These are phyloP conservation scores for Nemotelus nigrinus DNA, from an alignment of 2,888 invertebrate genomes.

Conservation along the genomic window DNA sequence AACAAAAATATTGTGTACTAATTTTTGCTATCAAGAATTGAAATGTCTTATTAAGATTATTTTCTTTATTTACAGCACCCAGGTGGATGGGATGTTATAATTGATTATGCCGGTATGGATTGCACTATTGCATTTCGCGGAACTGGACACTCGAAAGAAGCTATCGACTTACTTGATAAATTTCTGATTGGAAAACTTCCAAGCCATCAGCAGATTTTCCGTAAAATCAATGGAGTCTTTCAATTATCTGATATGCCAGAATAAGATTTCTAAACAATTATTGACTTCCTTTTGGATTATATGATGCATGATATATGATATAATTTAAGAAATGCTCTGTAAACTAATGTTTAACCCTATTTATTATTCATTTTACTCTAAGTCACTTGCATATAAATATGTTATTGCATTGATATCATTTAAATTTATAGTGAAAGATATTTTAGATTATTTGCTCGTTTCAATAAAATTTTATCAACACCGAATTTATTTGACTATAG, in stretches of 20 bases:
- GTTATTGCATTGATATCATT: too few relatives aligned
- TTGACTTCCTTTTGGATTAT: neutral
- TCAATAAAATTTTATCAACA: too few relatives aligned
- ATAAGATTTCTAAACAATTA: conserved; percentile 43
- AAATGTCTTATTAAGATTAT: too few relatives aligned
- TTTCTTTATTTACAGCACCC: conserved; percentile 72
- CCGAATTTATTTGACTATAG: too few relatives aligned
- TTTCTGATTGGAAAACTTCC: conserved; percentile 83
- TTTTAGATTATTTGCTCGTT: too few relatives aligned
- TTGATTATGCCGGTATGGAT: conserved; percentile 87
- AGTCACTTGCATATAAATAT: too few relatives aligned
- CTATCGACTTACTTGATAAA: conserved; percentile 73
- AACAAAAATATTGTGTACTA: too few relatives aligned
- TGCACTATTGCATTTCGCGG: conserved; percentile 85
- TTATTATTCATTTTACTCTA: too few relatives aligned
- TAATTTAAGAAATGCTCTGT: too few relatives aligned
- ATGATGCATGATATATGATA: neutral
- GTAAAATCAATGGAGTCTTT: conserved; percentile 59
- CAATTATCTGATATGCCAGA: conserved; percentile 61
- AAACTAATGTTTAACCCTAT: too few relatives aligned
- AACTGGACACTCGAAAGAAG: conserved; percentile 78
- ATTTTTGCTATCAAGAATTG: too few relatives aligned
- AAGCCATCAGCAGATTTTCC: conserved; percentile 76
- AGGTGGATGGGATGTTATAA: conserved; percentile 81
- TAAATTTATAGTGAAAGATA: too few relatives aligned